Conservation (phyloP, 2,113 vertebrate genomes). For the Nerophis lumbriciformis region DNA sequence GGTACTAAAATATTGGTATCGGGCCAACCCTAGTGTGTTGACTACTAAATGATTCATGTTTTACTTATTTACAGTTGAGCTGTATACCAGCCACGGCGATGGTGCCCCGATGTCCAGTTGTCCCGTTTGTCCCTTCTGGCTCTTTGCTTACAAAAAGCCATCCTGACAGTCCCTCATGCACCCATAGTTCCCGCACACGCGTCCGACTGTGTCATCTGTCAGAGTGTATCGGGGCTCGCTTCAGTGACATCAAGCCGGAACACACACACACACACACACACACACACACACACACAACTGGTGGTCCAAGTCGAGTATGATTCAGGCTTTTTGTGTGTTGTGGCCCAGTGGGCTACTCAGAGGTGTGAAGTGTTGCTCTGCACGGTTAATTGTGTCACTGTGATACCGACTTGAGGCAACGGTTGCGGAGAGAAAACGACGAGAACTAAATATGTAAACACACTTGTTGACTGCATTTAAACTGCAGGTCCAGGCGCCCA, state of each 20-base stretch:
- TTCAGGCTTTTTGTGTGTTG: background rate
- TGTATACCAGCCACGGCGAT: background rate
- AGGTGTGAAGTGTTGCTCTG: constrained; percentile 36
- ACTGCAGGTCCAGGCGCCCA: background rate
- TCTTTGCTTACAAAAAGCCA: constrained; percentile 31
- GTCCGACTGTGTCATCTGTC: constrained; percentile 36
- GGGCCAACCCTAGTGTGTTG: background rate
- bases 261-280: background rate
- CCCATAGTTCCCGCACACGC: constrained; percentile 5
- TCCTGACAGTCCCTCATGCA: constrained; percentile 30
- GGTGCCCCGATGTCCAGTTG: constrained; percentile 11
- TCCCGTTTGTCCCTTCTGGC: constrained; percentile 27
- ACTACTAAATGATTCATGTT: background rate
- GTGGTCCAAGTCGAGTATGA: background rate
- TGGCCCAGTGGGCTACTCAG: constrained; percentile 17
- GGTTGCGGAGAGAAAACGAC: background rate
- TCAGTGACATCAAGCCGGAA: constrained; percentile 13
- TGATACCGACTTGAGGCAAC: constrained; percentile 27
- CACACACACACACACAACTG: background rate
- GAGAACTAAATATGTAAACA: background rate
- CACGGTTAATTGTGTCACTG: constrained; percentile 36
- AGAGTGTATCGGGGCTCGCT: constrained; percentile 7
- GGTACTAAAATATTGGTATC: no score
- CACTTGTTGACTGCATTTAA: background rate
- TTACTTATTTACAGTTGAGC: background rate